These are phyloP conservation scores for Aphidius colemani DNA, from an alignment of 2,888 invertebrate species.

Conservation along the genomic window DNA sequence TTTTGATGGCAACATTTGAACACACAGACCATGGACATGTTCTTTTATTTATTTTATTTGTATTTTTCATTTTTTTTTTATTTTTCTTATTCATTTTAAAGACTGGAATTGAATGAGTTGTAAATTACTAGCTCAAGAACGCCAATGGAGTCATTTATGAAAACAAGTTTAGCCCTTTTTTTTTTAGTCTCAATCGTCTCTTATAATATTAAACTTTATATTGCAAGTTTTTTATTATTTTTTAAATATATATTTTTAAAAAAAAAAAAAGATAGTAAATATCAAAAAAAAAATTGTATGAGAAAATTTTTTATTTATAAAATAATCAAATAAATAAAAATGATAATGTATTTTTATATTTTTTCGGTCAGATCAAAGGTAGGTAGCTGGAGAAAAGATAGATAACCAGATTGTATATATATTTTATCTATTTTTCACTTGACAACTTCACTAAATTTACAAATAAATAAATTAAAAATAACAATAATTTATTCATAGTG, in stretches of 20 bases:
- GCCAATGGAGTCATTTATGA: slow-evolving; percentile 18
- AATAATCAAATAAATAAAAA: slow-evolving; percentile 14
- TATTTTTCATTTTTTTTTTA: slow-evolving; percentile 16
- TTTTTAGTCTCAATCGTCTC: slow-evolving; percentile 3
- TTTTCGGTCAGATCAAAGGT: slow-evolving; percentile 45
- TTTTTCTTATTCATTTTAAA: slow-evolving; percentile 27
- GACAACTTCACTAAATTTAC: slow-evolving; percentile 51
- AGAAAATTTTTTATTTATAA: slow-evolving; percentile 5
- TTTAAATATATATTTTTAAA: neutral
- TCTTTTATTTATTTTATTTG: too few relatives aligned
- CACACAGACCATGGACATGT: slow-evolving; percentile 14
- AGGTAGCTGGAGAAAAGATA: slow-evolving; percentile 41
- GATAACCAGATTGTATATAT: slow-evolving; percentile 37
- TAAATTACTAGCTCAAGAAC: slow-evolving; percentile 6
- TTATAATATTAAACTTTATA: slow-evolving; percentile 10
- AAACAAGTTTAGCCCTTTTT: slow-evolving; percentile 7
- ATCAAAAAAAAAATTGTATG: neutral
- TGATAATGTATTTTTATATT: slow-evolving; percentile 19
- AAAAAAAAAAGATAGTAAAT: neutral
- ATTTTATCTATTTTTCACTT: slow-evolving; percentile 46
- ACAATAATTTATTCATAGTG: neutral
- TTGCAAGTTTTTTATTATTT: neutral
- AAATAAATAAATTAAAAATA: neutral
- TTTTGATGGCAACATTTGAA: slow-evolving; percentile 13
- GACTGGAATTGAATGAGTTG: slow-evolving; percentile 25